These are phyloP conservation scores for Euwallacea similis DNA, from an alignment of 1,140 invertebrate species.

Conservation along the genomic window DNA sequence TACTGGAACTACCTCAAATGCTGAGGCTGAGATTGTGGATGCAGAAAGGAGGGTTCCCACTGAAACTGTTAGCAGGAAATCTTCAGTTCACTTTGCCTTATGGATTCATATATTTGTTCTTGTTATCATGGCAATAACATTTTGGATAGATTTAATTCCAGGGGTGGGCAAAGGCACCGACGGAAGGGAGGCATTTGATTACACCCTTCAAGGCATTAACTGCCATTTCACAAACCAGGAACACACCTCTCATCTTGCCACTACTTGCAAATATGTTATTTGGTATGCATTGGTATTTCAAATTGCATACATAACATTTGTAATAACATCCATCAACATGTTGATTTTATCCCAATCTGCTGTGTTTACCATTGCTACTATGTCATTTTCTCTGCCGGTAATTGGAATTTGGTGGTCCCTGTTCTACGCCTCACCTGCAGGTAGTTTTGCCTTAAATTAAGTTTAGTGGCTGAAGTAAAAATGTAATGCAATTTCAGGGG, in stretches of 20 bases:
- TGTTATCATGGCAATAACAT: conserved; percentile 52
- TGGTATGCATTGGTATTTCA: conserved; percentile 59
- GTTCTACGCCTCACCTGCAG: conserved; percentile 52
- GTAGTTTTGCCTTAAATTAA: neutral
- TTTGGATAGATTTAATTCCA: conserved; percentile 57
- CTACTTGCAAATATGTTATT: conserved; percentile 53
- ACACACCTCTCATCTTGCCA: conserved; percentile 27
- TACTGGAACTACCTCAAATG: conserved; percentile 27
- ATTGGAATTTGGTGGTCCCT: conserved; percentile 66
- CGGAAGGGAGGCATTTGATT: conserved; percentile 46
- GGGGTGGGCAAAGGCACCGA: conserved; percentile 54
- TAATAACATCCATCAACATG: conserved; percentile 57
- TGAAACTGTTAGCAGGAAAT: conserved; percentile 36
- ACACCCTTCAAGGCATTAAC: conserved; percentile 44
- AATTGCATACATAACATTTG: conserved; percentile 55
- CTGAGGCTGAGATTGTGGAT: neutral
- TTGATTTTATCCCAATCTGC: conserved; percentile 61
- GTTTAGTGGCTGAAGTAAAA: no score
- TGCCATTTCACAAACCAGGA: conserved; percentile 46
- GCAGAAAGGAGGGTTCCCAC: conserved; percentile 4
- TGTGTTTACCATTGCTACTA: conserved; percentile 60
- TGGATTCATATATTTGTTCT: conserved; percentile 57
- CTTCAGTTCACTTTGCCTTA: conserved; percentile 51
- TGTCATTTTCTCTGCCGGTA: conserved; percentile 59
- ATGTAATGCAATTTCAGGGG: conserved; percentile 48